phyloP scores from a whole-genome alignment of 1,140 invertebrate species.

The Heliothis virescens region DNA sequence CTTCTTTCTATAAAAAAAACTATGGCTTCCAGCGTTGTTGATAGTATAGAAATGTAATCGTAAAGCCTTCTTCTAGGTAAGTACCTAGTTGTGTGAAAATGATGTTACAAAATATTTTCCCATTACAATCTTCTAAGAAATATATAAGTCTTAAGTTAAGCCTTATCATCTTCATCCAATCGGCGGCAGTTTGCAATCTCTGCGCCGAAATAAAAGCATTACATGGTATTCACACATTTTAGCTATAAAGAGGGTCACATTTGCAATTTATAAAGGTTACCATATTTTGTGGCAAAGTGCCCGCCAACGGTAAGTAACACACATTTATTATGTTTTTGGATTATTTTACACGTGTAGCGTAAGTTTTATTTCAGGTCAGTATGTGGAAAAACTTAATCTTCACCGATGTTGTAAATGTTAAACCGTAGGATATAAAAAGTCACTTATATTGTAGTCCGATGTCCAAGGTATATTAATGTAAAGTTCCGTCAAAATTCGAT shows the following conservation, averaged over 20 bases:
- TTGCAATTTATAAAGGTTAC: slow-evolving; percentile 15
- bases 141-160: background rate
- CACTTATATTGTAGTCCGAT: too few relatives aligned
- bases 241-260: slow-evolving; percentile 40
- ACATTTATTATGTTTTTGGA: background rate
- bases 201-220: slow-evolving; percentile 17
- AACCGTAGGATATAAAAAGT: too few relatives aligned
- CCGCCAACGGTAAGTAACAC: background rate
- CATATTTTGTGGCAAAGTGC: slow-evolving; percentile 21
- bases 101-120: slow-evolving; percentile 6
- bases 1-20: too few relatives aligned
- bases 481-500: too few relatives aligned
- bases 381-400: background rate
- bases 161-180: slow-evolving; percentile 16
- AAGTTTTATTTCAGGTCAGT: background rate
- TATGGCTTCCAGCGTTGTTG: too few relatives aligned
- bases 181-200: slow-evolving; percentile 1
- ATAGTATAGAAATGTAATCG: too few relatives aligned
- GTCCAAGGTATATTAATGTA: too few relatives aligned
- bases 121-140: slow-evolving; percentile 1
- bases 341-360: background rate
- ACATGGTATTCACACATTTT: slow-evolving; percentile 28
- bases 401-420: too few relatives aligned
- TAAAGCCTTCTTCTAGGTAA: too few relatives aligned
- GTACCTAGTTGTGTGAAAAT: too few relatives aligned